These are phyloP conservation scores for Drosophila punjabiensis DNA, from an alignment of 1,140 invertebrate genomes.

Conservation along the genomic window DNA sequence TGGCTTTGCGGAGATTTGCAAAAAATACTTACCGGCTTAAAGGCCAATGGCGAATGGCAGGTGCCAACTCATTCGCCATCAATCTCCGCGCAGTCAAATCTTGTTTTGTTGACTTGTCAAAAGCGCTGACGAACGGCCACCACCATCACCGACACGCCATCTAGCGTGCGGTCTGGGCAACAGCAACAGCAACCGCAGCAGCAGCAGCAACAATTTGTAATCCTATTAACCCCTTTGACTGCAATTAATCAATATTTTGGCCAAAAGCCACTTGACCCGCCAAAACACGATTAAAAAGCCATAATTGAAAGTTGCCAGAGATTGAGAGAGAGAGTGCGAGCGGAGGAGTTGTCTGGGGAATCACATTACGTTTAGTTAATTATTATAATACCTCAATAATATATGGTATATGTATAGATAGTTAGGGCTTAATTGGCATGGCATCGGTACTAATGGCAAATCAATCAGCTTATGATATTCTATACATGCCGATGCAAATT, in stretches of 20 bases:
- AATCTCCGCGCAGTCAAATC: constrained; percentile 34
- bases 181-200: constrained; percentile 18
- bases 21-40: constrained; percentile 35
- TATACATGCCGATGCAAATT: constrained; percentile 39
- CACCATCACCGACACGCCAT: constrained; percentile 60
- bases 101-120: constrained; percentile 67
- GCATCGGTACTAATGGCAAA: constrained; percentile 14
- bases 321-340: neutral
- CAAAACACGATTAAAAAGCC: constrained; percentile 30
- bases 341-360: neutral
- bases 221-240: constrained; percentile 77
- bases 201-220: constrained; percentile 52
- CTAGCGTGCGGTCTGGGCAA: constrained; percentile 59
- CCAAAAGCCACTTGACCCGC: constrained; percentile 49
- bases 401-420: neutral
- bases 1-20: constrained; percentile 29
- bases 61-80: constrained; percentile 59
- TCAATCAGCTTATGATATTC: constrained; percentile 41
- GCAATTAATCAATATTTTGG: constrained; percentile 69
- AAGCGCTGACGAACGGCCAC: constrained; percentile 51
- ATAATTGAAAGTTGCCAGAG: constrained; percentile 35
- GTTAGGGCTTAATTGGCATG: constrained; percentile 23
- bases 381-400: constrained; percentile 27
- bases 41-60: constrained; percentile 59
- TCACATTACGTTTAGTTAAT: constrained; percentile 21